Evolutionary conservation across 37 sponge, comb jelly and placozoan genomes (phyloP).

Genomic region (Diacarnus erythraeanus): DNA sequence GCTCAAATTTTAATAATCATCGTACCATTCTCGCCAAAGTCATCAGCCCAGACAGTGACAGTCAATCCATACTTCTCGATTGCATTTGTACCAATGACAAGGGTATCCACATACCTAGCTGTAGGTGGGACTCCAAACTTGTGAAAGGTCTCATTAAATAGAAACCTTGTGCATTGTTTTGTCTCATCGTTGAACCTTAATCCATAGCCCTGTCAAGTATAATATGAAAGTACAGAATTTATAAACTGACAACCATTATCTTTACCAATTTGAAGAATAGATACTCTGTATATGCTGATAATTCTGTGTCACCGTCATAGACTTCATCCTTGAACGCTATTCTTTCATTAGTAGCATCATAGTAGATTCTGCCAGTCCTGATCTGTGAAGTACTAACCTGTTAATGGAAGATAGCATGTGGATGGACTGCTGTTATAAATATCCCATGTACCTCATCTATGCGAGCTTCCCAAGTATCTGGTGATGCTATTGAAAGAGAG

Average conservation of each 20-base stretch:
- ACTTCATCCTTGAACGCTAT: background rate
- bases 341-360: conserved; percentile 8
- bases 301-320: background rate
- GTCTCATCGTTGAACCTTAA: conserved; percentile 47
- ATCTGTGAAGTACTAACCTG: background rate
- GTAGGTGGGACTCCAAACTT: conserved; percentile 34
- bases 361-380: background rate
- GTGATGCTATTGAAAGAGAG: background rate
- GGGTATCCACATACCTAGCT: conserved; percentile 27
- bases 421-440: too few species aligned
- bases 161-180: conserved; percentile 19
- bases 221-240: background rate
- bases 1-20: background rate
- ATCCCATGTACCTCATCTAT: conserved; percentile 1
- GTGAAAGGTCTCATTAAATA: conserved; percentile 33
- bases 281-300: background rate
- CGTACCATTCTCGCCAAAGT: background rate
- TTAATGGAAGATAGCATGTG: background rate
- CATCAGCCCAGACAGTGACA: conserved; percentile 10
- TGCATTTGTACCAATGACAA: conserved; percentile 51
- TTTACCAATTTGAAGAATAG: conserved; percentile 7
- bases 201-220: conserved; percentile 16
- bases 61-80: conserved; percentile 18
- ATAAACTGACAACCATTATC: background rate
- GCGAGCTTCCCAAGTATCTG: background rate